Evolutionary conservation across 2,797 vertebrate genomes (phyloP).

Genomic region (Leuciscus waleckii): DNA sequence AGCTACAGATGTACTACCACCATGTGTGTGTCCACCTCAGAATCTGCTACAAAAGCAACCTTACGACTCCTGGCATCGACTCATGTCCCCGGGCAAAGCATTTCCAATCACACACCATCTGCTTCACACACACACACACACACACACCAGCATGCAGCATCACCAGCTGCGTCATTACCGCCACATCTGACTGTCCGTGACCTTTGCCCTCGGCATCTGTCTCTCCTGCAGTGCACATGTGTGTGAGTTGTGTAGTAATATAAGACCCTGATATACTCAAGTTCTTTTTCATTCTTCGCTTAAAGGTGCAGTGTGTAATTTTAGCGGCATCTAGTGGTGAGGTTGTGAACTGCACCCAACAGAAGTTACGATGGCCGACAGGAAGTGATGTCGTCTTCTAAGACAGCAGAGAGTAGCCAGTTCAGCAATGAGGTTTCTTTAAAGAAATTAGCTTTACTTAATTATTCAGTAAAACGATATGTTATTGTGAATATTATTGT

Average conservation of each 20-base stretch:
- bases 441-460: no score
- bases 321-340: no score
- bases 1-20: slow-evolving; percentile 60
- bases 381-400: no score
- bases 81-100: slow-evolving; percentile 70
- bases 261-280: no score
- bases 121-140: neutral
- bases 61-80: slow-evolving; percentile 71
- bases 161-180: slow-evolving; percentile 76
- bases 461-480: no score
- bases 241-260: neutral
- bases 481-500: no score
- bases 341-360: no score
- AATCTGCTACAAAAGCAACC: slow-evolving; percentile 74
- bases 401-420: no score
- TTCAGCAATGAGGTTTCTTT: no score
- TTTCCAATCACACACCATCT: slow-evolving; percentile 75
- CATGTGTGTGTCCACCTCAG: slow-evolving; percentile 70
- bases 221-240: neutral
- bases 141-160: neutral
- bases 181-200: slow-evolving; percentile 68
- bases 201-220: slow-evolving; percentile 72
- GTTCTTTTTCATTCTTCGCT: no score
- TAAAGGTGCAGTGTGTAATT: no score
- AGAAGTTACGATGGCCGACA: no score